Conservation (phyloP, 1,140 invertebrate genomes). For the Nasonia longicornis region DNA sequence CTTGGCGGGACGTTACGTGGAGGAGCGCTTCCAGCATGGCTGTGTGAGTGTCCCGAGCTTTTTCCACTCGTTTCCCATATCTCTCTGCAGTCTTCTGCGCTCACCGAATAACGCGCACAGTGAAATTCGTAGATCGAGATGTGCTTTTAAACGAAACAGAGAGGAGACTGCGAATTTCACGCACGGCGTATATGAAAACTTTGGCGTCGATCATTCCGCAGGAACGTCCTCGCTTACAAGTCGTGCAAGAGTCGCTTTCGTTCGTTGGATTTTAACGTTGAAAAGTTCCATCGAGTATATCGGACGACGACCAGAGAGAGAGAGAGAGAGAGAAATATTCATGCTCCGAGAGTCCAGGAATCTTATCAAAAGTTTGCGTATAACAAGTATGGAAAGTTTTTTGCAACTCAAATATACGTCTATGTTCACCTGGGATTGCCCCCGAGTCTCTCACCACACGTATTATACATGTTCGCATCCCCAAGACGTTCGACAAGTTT, state of each 20-base stretch:
- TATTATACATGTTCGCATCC: too few species aligned
- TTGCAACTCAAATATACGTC: neutral
- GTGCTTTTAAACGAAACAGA: too few species aligned
- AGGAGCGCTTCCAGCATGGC: conserved; percentile 57
- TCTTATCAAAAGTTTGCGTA: neutral
- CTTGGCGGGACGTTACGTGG: conserved; percentile 56
- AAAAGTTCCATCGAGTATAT: neutral
- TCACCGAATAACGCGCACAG: too few species aligned
- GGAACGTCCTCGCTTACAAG: conserved; percentile 26
- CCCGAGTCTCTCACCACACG: too few species aligned
- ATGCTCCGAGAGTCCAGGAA: neutral
- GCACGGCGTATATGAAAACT: conserved; percentile 15
- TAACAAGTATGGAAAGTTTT: neutral
- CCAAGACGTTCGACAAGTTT: too few species aligned
- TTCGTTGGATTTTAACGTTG: conserved; percentile 16
- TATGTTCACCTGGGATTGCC: too few species aligned
- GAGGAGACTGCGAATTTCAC: too few species aligned
- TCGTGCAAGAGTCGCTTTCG: conserved; percentile 18
- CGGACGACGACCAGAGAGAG: neutral
- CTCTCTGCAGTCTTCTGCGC: neutral
- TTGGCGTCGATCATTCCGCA: neutral
- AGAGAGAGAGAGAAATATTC: neutral
- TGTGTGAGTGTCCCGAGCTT: conserved; percentile 39
- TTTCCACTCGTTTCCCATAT: neutral
- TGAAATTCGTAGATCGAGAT: neutral